Percentiles rank a stretch among this genome's conserved stretches.
These are phyloP conservation scores for Tenebrosternarchus preto DNA, from an alignment of 2,113 vertebrate species.

Conservation along the genomic window DNA sequence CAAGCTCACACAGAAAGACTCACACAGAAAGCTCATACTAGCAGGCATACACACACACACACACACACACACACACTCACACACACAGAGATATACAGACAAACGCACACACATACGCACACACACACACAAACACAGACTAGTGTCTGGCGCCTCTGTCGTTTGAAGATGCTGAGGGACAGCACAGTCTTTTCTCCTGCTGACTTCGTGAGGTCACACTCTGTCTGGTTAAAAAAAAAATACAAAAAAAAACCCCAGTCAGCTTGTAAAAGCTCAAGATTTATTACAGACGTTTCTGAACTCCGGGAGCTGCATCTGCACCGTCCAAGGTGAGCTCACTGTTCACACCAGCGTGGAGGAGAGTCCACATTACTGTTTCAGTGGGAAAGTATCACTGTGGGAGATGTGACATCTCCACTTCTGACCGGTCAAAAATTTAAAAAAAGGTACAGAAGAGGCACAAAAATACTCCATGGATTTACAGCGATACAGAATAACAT, in stretches of 20 bases:
- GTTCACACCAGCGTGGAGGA: too few species aligned
- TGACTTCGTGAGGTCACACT: neutral
- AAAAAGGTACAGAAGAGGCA: neutral
- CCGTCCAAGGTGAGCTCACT: neutral
- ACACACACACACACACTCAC: constrained; percentile 20
- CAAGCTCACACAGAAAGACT: neutral
- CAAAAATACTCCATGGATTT: neutral
- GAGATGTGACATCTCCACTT: too few species aligned
- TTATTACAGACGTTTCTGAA: neutral
- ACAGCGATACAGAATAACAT: too few species aligned
- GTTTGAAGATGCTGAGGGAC: neutral
- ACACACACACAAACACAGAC: too few species aligned
- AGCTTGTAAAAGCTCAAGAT: neutral
- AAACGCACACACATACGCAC: neutral
- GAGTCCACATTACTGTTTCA: neutral
- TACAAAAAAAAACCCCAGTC: too few species aligned
- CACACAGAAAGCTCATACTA: too few species aligned
- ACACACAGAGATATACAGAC: neutral
- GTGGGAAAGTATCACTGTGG: neutral
- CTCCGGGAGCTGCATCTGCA: neutral
- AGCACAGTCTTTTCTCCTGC: neutral
- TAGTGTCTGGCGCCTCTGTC: neutral
- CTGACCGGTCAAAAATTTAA: too few species aligned
- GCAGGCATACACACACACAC: neutral
- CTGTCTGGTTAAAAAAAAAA: neutral